phyloP scores from a whole-genome alignment of 2,888 invertebrate species.

The Macaria notata region DNA sequence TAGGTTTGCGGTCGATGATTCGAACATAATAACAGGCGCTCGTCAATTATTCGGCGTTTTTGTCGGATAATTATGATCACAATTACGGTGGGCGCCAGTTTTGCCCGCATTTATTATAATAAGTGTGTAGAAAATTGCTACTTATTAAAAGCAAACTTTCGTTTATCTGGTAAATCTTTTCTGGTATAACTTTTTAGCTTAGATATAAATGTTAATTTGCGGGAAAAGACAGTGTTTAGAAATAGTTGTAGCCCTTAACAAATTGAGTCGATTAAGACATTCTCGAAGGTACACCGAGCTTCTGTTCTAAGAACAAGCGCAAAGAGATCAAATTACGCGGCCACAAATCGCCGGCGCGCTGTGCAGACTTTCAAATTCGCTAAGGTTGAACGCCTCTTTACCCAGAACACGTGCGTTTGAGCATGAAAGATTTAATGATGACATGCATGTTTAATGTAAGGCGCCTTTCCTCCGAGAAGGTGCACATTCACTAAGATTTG shows the following conservation, averaged over 20 bases:
- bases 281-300: constrained; percentile 20
- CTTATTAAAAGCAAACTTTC: constrained; percentile 18
- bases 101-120: constrained; percentile 22
- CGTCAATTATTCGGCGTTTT: constrained; percentile 34
- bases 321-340: constrained; percentile 55
- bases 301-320: constrained; percentile 42
- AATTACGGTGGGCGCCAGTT: constrained; percentile 26
- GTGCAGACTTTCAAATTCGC: constrained; percentile 59
- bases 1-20: constrained; percentile 45
- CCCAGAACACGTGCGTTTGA: constrained; percentile 54
- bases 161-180: constrained; percentile 2
- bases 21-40: constrained; percentile 43
- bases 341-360: constrained; percentile 47
- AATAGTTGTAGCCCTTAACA: constrained; percentile 35
- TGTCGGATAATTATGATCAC: constrained; percentile 33
- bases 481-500: constrained; percentile 14
- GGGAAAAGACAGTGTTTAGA: constrained; percentile 1
- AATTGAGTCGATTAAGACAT: constrained; percentile 38
- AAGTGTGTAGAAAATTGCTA: constrained; percentile 19
- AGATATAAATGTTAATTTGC: background rate
- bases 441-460: constrained; percentile 40
- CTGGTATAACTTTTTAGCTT: background rate
- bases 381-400: constrained; percentile 57
- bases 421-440: constrained; percentile 60
- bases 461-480: constrained; percentile 30